Percentiles rank a stretch among this genome's conserved stretches.
Conservation (phyloP, 1,140 invertebrate genomes). For the Sogatella furcifera region DNA sequence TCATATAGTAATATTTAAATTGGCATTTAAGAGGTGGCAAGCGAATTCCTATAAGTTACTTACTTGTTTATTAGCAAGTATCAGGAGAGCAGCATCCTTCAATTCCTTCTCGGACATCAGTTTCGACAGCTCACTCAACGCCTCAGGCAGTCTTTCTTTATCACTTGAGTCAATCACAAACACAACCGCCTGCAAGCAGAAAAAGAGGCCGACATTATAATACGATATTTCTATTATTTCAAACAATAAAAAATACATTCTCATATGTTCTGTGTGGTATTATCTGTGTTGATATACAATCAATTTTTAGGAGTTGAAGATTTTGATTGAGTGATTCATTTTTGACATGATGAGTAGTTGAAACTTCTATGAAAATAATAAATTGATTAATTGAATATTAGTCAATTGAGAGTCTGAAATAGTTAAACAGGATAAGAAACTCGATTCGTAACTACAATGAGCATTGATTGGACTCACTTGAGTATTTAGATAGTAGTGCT, state of each 20-base stretch:
- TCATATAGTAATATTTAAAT: too few species aligned
- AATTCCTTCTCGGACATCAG: slow-evolving; percentile 41
- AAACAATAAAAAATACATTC: too few species aligned
- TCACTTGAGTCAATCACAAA: slow-evolving; percentile 44
- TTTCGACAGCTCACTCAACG: slow-evolving; percentile 40
- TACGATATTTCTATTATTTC: too few species aligned
- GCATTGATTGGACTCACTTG: slow-evolving; percentile 25
- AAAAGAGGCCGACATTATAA: neutral
- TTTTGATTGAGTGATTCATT: too few species aligned
- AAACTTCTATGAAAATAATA: too few species aligned
- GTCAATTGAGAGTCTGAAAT: neutral
- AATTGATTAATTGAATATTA: neutral
- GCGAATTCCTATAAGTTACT: neutral
- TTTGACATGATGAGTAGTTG: too few species aligned
- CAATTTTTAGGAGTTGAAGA: too few species aligned
- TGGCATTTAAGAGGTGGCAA: too few species aligned
- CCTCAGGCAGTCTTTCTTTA: slow-evolving; percentile 38
- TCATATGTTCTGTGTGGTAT: too few species aligned
- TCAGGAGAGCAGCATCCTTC: slow-evolving; percentile 40
- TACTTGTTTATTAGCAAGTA: slow-evolving; percentile 47
- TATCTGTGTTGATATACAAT: too few species aligned
- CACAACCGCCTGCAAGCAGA: slow-evolving; percentile 35
- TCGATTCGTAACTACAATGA: neutral
- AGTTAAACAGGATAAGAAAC: neutral
- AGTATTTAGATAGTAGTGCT: slow-evolving; percentile 46